A percentile compares a stretch with the other conserved stretches of the same genome.
These are phyloP conservation scores for Acleris laterana DNA, from an alignment of 2,888 invertebrate genomes.

Conservation along the genomic window DNA sequence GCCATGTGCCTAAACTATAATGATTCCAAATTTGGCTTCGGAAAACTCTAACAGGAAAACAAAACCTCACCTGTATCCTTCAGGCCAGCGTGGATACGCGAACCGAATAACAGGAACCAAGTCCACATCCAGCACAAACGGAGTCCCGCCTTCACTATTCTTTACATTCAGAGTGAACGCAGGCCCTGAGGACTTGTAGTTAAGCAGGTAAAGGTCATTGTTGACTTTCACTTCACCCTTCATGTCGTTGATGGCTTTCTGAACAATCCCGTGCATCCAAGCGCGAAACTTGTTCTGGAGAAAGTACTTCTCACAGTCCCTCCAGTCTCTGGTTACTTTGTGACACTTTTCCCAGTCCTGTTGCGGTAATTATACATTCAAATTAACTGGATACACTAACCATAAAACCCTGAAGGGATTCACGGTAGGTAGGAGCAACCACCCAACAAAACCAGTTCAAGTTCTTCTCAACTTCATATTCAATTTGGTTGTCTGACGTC, in stretches of 20 bases:
- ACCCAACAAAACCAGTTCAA: no score
- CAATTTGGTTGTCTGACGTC: no score
- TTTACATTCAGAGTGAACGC: constrained; percentile 81
- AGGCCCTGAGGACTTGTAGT: constrained; percentile 76
- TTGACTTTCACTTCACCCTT: constrained; percentile 56
- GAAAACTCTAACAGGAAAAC: neutral
- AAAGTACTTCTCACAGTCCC: constrained; percentile 73
- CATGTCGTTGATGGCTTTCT: constrained; percentile 70
- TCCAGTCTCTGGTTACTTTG: constrained; percentile 69
- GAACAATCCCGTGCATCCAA: constrained; percentile 82
- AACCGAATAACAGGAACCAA: constrained; percentile 82
- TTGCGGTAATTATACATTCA: no score
- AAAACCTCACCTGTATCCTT: constrained; percentile 60
- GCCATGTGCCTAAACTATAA: no score
- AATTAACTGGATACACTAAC: no score
- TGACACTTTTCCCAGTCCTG: constrained; percentile 65
- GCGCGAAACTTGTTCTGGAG: constrained; percentile 75
- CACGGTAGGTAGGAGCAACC: no score
- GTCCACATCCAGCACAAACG: constrained; percentile 75
- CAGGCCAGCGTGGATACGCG: constrained; percentile 67
- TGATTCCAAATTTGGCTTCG: no score
- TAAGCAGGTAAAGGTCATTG: constrained; percentile 60
- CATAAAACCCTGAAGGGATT: no score
- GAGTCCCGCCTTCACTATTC: constrained; percentile 49
- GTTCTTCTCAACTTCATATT: no score